phyloP scores from a whole-genome alignment of 2,113 vertebrate genomes.

The Ptychochromis oligacanthus region DNA sequence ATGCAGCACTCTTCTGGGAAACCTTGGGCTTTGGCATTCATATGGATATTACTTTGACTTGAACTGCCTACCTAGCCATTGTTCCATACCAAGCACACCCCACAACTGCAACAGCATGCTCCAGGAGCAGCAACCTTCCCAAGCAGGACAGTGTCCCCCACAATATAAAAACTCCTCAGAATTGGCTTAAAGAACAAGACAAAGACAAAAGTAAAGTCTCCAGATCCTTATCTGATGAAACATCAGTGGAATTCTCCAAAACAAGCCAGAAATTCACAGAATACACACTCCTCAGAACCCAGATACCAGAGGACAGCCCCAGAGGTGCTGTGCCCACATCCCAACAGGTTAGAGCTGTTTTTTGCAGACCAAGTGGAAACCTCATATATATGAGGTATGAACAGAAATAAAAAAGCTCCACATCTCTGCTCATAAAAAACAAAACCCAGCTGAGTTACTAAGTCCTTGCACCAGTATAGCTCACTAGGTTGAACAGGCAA shows the following conservation, averaged over 20 bases:
- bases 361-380: background rate
- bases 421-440: background rate
- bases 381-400: too few relatives aligned
- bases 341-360: background rate
- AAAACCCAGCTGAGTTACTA: background rate
- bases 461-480: background rate
- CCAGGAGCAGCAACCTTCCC: background rate
- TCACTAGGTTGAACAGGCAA: too few relatives aligned
- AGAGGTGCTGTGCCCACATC: background rate
- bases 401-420: background rate
- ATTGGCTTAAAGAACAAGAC: background rate
- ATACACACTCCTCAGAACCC: background rate
- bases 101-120: background rate
- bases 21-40: background rate
- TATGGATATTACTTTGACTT: slow-evolving; percentile 5
- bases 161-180: background rate
- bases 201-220: background rate
- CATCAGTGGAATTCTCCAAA: background rate
- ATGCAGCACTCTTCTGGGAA: slow-evolving; percentile 6
- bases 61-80: background rate
- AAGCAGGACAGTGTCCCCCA: background rate
- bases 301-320: background rate
- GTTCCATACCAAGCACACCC: background rate
- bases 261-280: background rate
- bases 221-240: background rate